These are phyloP conservation scores for Drosophila parvula DNA, from an alignment of 1,140 invertebrate genomes.

Conservation along the genomic window DNA sequence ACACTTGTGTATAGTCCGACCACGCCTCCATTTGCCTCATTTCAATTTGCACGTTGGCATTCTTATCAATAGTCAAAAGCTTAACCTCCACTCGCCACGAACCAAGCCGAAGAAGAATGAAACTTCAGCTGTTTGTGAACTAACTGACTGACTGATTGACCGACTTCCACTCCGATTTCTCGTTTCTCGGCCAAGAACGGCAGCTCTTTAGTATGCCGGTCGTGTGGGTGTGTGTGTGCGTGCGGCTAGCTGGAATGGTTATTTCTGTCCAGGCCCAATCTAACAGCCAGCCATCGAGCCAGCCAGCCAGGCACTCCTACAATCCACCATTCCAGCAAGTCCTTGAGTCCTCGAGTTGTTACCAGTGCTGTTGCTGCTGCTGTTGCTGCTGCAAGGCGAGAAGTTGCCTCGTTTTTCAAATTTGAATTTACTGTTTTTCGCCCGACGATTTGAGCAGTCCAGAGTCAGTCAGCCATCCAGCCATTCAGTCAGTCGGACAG, in stretches of 20 bases:
- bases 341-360: constrained; percentile 13
- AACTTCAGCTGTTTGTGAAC: constrained; percentile 59
- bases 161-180: constrained; percentile 42
- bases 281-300: constrained; percentile 10
- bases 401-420: constrained; percentile 64
- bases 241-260: constrained; percentile 22
- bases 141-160: constrained; percentile 64
- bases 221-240: constrained; percentile 35
- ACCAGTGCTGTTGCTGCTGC: background rate
- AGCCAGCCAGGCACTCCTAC: background rate
- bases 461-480: constrained; percentile 41
- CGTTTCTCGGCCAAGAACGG: constrained; percentile 3
- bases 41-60: constrained; percentile 54
- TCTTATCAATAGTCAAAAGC: constrained; percentile 55
- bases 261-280: constrained; percentile 7
- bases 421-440: constrained; percentile 59
- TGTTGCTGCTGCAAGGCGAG: constrained; percentile 21
- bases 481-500: constrained; percentile 11
- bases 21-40: constrained; percentile 37
- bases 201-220: constrained; percentile 56
- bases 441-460: constrained; percentile 50
- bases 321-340: background rate
- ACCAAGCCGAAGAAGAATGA: constrained; percentile 28
- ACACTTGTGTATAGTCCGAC: background rate
- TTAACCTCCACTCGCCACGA: background rate